Conservation (phyloP, 2,888 invertebrate species). For the Seira sanloemensis region DNA sequence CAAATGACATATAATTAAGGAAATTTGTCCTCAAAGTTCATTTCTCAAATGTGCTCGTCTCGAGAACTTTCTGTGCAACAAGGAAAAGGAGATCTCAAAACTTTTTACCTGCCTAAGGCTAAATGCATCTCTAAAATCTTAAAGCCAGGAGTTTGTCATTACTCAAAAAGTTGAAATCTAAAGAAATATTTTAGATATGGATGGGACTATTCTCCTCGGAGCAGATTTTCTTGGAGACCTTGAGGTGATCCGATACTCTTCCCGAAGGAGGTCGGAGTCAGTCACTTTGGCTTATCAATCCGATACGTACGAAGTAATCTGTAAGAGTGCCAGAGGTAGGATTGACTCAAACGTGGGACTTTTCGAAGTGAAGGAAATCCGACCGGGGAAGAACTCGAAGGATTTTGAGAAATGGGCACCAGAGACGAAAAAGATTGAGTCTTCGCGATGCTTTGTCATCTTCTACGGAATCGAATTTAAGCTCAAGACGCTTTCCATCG, state of each 20-base stretch:
- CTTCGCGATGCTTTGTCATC: slow-evolving; percentile 50
- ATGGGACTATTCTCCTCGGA: slow-evolving; percentile 48
- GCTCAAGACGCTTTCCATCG: slow-evolving; percentile 59
- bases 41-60: no score
- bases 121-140: no score
- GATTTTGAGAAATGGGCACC: slow-evolving; percentile 61
- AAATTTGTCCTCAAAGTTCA: no score
- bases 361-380: slow-evolving; percentile 64
- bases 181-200: slow-evolving; percentile 24
- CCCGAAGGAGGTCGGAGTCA: slow-evolving; percentile 36
- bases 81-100: neutral
- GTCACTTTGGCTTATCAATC: slow-evolving; percentile 40
- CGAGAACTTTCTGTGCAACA: no score
- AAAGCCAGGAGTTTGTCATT: no score
- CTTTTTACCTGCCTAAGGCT: no score
- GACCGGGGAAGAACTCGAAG: slow-evolving; percentile 55
- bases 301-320: slow-evolving; percentile 60
- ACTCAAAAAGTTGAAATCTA: neutral
- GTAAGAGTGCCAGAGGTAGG: slow-evolving; percentile 52
- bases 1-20: no score
- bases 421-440: slow-evolving; percentile 60
- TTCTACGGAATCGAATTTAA: slow-evolving; percentile 66
- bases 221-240: slow-evolving; percentile 64
- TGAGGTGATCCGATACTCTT: slow-evolving; percentile 50
- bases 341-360: slow-evolving; percentile 59